Base-by-base conservation (phyloP, 2,888 invertebrate species). In the Andricus curvator region DNA sequence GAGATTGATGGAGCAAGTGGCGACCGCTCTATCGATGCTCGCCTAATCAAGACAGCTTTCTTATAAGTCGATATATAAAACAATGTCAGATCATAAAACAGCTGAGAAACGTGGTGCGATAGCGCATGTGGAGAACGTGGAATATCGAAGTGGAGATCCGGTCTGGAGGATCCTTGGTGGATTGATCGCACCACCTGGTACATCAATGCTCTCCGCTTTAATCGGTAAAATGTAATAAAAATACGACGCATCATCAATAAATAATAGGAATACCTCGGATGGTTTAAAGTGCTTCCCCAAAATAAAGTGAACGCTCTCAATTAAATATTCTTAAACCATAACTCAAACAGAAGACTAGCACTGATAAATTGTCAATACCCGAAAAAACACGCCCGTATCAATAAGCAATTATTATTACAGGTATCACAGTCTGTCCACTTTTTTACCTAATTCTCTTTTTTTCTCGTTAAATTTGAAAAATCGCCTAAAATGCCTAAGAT, bases 91-190 rank as follows among this genome's bases (percentile, higher is more conserved):
- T 74, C 29, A 56, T 81, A 81, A 83, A 82, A 83, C 84, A 84
- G 84, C 84, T 84, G 84, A 84, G 81, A 44, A 82, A 84, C 83
- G 84, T 83, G 83, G 80, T 82, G 78, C 77, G 81, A 81, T 62
- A 78, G 83, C 82, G 83, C 85, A 85, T 85, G 83, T 83, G 82
- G 83, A 84, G 83, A 81, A 85, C 84, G 84, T 83, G 79, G 80
- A 83, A 83, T 80, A 82, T 80, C 70, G 82, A 79, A 80, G 41
- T 80, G 41, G 81, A 84, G 84, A 83, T 84, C 84, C 82, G 82
- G 83, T 68, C 82, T 68, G 79, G 78, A 83, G 80, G 81, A 85
- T 85, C 83, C 82, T 81, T 84, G 82, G 80, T 80, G 79, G 78
- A 80, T 81, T 82, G 81, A 79, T 83, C 80, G 80, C 78, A 83